A percentile compares a stretch with the other conserved stretches of the same genome.
Conservation (phyloP, 1,140 invertebrate genomes). For the Drosophila willistoni region DNA sequence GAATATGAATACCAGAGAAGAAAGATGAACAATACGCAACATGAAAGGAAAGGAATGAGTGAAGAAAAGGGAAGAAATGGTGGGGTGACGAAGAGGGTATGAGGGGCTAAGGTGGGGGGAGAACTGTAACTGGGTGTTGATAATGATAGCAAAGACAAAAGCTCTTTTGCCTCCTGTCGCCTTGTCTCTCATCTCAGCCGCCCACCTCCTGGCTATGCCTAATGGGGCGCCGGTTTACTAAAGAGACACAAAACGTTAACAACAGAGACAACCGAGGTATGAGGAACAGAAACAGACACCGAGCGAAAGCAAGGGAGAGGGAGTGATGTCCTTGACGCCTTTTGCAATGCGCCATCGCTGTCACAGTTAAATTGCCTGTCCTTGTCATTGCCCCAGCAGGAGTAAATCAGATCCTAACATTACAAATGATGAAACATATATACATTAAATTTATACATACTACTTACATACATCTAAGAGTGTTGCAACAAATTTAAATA, state of each 20-base stretch:
- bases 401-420: constrained; percentile 65
- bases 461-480: constrained; percentile 21
- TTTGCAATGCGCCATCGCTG: constrained; percentile 39
- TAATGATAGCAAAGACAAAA: constrained; percentile 74
- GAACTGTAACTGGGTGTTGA: constrained; percentile 50
- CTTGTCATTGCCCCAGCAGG: constrained; percentile 53
- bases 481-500: constrained; percentile 25
- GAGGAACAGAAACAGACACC: not conserved
- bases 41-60: constrained; percentile 26
- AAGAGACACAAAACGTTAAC: constrained; percentile 7
- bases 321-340: constrained; percentile 50
- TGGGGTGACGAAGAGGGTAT: not conserved
- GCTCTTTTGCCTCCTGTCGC: constrained; percentile 11
- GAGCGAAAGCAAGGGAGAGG: constrained; percentile 6
- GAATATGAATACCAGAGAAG: constrained; percentile 19
- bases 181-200: not conserved
- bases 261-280: not conserved
- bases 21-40: constrained; percentile 33
- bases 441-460: constrained; percentile 14
- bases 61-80: not conserved
- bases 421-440: constrained; percentile 47
- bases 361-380: constrained; percentile 76
- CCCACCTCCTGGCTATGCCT: constrained; percentile 23
- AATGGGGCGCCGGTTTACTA: constrained; percentile 38
- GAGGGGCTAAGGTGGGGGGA: not conserved